Base-by-base conservation (phyloP, 2,797 vertebrate species). In the Aythya fuligula region DNA sequence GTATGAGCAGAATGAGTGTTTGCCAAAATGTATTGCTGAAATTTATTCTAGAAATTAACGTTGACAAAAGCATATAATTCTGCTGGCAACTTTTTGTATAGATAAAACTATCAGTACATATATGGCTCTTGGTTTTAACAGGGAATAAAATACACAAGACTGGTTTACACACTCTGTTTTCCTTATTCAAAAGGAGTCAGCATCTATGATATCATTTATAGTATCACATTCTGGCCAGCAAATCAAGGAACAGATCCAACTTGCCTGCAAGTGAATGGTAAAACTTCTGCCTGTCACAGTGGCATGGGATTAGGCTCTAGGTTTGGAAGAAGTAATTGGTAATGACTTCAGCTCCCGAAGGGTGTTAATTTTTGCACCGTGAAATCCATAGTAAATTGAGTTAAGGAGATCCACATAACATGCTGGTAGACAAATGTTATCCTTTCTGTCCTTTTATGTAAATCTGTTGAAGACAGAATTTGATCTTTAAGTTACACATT, bases 381-480 rank as follows among this genome's bases (percentile, higher is more conserved):
- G 53, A 94, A 94, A 92, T 96, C 65, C 15, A 1, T 76, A 76
- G 61, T 88, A 93, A 94, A 95, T 87, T 91, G 83, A 84, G 62
- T 75, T 85, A 76, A 94, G 71, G 77, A 89, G 80, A 67, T 80
- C 45, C 74, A 65, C 34, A 2, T 93, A 94, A 77, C 93, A 88
- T 84, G 54, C 89, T 96, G 81, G 30, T 91, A 91, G 93, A 61
- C 64, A 96, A 91, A 94, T 90, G 88, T 94, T 95, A 80, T 88
- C 61, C 64, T 89, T 94, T 91, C 87, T 91, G 70, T 93, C 47
- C 67, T 94, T 90, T 86, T 87, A 79, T 91, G 64, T 93, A 93
- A 95, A 94, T 94, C 67, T 87, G 14, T 70, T 87, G 89, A 96
- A 91, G 94, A 70, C 74, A 61, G 71, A 93, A 89, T 94, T 95